Conservation (phyloP, 2,797 vertebrate genomes). For the Leptodactylus fallax region DNA sequence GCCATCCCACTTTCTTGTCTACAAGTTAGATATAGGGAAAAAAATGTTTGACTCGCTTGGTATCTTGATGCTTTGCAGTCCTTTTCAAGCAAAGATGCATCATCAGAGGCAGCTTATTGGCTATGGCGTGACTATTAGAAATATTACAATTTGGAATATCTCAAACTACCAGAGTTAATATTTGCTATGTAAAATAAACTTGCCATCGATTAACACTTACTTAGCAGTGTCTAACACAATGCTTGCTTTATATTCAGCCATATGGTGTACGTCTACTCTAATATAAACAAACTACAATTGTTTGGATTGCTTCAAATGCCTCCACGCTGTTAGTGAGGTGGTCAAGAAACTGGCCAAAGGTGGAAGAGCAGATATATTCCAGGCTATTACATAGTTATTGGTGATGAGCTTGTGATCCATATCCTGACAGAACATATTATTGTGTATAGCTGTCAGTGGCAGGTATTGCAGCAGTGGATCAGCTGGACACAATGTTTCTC, state of each 20-base stretch:
- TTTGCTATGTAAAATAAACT: background rate
- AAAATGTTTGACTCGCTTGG: constrained; percentile 41
- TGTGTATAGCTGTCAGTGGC: background rate
- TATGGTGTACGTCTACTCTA: background rate
- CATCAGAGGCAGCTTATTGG: constrained; percentile 2
- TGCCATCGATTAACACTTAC: background rate
- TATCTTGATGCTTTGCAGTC: constrained; percentile 42
- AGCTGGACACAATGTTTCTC: background rate
- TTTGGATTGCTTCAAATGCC: background rate
- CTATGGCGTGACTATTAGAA: background rate
- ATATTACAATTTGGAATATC: background rate
- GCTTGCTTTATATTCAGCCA: background rate
- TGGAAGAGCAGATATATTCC: background rate
- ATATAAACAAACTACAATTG: background rate
- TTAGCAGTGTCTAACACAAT: background rate
- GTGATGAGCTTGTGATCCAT: background rate
- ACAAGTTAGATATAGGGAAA: constrained; percentile 26
- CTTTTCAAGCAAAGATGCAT: constrained; percentile 4
- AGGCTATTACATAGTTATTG: background rate
- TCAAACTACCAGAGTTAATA: background rate
- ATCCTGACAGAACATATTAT: background rate
- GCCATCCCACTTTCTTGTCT: constrained; percentile 48
- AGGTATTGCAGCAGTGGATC: background rate
- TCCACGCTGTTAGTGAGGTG: background rate
- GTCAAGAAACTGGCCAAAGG: background rate